These are phyloP conservation scores for Tetranychus urticae DNA, from an alignment of 1,140 invertebrate genomes.

Conservation along the genomic window DNA sequence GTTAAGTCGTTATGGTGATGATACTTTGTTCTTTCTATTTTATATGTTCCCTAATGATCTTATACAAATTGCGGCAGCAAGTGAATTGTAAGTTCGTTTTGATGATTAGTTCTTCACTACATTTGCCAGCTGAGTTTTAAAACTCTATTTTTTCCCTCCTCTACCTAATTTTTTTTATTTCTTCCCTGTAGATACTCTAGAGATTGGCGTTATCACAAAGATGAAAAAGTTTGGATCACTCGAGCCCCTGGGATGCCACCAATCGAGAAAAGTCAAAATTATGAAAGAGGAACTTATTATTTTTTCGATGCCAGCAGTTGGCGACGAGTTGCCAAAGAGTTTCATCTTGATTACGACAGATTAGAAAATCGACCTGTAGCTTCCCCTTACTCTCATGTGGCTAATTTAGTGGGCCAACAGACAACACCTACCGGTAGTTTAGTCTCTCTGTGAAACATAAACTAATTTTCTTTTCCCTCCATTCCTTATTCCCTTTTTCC, in stretches of 20 bases:
- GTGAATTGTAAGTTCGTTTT: slow-evolving; percentile 60
- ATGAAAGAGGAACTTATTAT: slow-evolving; percentile 93
- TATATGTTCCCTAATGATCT: slow-evolving; percentile 96
- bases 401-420: background rate
- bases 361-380: slow-evolving; percentile 54
- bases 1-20: slow-evolving; percentile 89
- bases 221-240: slow-evolving; percentile 97
- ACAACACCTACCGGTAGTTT: background rate
- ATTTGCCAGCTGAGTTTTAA: slow-evolving; percentile 17
- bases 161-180: slow-evolving; percentile 1
- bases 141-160: slow-evolving; percentile 3
- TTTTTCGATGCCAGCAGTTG: slow-evolving; percentile 86
- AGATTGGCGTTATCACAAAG: slow-evolving; percentile 97
- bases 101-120: background rate
- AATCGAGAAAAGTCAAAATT: slow-evolving; percentile 75
- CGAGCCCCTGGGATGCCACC: slow-evolving; percentile 75
- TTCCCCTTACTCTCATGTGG: background rate
- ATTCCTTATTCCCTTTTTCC: too few species aligned
- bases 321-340: slow-evolving; percentile 82
- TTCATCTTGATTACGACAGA: slow-evolving; percentile 90
- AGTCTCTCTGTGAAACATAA: background rate
- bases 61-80: slow-evolving; percentile 80
- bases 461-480: too few species aligned
- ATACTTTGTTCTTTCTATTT: slow-evolving; percentile 96
- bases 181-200: slow-evolving; percentile 46